Conservation (phyloP, 2,113 vertebrate species). For the Zosterops lateralis region DNA sequence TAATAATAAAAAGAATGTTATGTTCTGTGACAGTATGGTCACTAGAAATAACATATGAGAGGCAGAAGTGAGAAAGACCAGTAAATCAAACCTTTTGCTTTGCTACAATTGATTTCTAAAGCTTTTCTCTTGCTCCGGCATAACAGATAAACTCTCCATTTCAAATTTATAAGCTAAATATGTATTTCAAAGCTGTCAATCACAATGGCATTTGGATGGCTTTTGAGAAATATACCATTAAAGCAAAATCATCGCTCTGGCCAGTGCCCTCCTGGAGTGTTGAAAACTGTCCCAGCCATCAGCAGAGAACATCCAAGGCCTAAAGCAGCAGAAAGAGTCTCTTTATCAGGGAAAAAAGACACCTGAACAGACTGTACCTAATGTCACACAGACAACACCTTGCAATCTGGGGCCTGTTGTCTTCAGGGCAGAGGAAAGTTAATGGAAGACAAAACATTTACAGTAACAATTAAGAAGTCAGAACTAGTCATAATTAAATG, state of each 20-base stretch:
- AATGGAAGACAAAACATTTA: neutral
- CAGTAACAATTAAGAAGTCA: neutral
- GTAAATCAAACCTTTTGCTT: neutral
- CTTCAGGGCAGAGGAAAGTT: neutral
- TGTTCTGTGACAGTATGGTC: neutral
- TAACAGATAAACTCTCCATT: neutral
- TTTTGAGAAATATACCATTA: neutral
- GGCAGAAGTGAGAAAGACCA: neutral
- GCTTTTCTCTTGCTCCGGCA: neutral
- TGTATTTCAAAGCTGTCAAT: neutral
- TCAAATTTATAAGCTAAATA: neutral
- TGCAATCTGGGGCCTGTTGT: neutral
- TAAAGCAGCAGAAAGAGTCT: neutral
- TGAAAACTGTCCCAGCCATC: neutral
- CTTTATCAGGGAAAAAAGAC: neutral
- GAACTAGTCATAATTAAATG: neutral
- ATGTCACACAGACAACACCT: neutral
- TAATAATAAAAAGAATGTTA: neutral
- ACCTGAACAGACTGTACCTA: neutral
- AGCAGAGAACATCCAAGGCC: neutral
- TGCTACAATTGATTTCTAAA: neutral
- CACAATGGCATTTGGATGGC: neutral
- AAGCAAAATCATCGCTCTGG: neutral
- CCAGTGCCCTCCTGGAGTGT: neutral
- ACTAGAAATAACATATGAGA: neutral